These are phyloP conservation scores for Alligator mississippiensis DNA, from an alignment of 2,113 vertebrate species.

Conservation along the genomic window DNA sequence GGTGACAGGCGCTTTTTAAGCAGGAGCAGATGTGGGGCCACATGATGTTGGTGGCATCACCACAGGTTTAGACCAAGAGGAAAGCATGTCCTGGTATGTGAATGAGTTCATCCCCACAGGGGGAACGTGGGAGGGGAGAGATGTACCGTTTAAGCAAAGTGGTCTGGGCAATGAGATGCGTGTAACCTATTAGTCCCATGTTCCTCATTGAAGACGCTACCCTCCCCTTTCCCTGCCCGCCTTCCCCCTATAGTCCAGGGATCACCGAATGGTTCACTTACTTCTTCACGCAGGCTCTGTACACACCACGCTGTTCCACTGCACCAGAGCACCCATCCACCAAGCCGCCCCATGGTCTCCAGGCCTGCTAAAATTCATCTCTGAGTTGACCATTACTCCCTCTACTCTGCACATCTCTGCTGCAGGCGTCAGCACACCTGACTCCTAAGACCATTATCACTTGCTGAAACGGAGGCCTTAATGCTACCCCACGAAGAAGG, in stretches of 20 bases:
- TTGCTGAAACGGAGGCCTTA: too few species aligned
- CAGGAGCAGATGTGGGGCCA: not conserved
- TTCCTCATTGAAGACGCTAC: conserved; percentile 10
- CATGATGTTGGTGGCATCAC: not conserved
- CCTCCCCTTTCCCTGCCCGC: conserved; percentile 21
- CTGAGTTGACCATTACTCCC: not conserved
- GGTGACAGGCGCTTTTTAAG: not conserved
- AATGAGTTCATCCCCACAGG: not conserved
- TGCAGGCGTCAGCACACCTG: conserved; percentile 34
- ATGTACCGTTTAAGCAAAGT: not conserved
- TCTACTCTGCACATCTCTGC: not conserved
- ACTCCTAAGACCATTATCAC: not conserved
- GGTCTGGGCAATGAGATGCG: not conserved
- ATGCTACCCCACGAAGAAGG: not conserved
- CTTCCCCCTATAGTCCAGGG: not conserved
- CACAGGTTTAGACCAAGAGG: not conserved
- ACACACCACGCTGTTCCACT: not conserved
- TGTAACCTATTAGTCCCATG: not conserved
- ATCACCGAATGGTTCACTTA: not conserved
- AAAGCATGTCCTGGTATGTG: fast-evolving
- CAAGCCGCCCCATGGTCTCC: not conserved
- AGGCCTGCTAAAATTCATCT: not conserved
- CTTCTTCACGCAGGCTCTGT: not conserved
- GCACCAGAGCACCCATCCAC: not conserved
- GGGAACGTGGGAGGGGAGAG: not conserved